Evolutionary conservation across 2,888 invertebrate species (phyloP), one percentile per base, ranked within the genome.

Genomic region (Orthosia gracilis): DNA sequence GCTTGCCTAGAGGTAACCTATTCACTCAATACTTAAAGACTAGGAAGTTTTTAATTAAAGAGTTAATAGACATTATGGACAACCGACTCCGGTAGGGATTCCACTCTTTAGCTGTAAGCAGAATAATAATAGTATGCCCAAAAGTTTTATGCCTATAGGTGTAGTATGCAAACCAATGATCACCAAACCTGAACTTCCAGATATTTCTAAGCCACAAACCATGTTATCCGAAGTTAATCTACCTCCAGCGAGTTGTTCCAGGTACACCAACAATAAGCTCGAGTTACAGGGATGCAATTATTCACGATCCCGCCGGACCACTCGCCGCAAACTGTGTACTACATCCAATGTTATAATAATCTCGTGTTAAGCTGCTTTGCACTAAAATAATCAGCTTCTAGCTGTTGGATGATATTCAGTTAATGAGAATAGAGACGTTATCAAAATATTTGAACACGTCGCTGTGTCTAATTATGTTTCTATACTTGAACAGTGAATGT

Each of bases 321-420:
- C 31, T 59, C 77, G 54, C 52, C 50, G 62, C 78, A 64, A 69
- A 55, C 55, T 47, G 59, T 62, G 62, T 71, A 59, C 58, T 47
- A 70, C 70, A 59, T 49, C 4, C 55, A 62, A 65, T 61, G 69
- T 66, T 52, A 62, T 62, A 40, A 66, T 70, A 66, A 63, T 58
- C 21, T 45, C 40, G 7, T 31, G 57, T 64, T 23, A 31, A 69
- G 61, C 59, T 31, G 45, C 55, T 45, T 31, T 62, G 45, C 23
- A 69, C 59, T 55, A 69, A 69, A 70, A 68, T 72, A 69, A 83
- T 83, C 83, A 78, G 50, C 69, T 7, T 63, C 23, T 13, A 65
- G 18, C 40, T 17, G 26, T 58, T 66, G 50, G 59, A 15, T 78
- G 26, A 26, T 40, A 58, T 80, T 72, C 13, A 54, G 50, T 55